Base-by-base conservation (phyloP, 1,140 invertebrate species). In the Homalodisca vitripennis region DNA sequence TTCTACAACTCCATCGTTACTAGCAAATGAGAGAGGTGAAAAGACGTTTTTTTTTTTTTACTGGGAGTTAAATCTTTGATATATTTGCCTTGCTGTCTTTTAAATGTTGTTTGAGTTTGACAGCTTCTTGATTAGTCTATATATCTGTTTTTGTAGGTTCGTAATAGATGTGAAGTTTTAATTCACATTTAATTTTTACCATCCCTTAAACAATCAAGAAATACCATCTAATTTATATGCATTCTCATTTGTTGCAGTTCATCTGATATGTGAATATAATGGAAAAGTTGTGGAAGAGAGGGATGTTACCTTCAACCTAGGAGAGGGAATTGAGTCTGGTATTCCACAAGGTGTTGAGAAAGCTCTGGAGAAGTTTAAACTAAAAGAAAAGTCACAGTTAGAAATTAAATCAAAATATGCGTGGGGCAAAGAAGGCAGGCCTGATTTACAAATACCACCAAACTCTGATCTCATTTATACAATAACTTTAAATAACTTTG, bases 301-400 rank as follows among this genome's bases (percentile, higher is more conserved):
- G 75, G 88, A 94, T 72, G 84, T 96, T 0, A 85, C 87, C 48
- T 98, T 98, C 79, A 79, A 80, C 34, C 80, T 98, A n/a, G 95
- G 95, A 0, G 96, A 98, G 81, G 95, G 92, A 22, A 83, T 80
- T 64, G 89, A 92, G 68, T 78, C 79, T 48, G 88, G 88, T 70
- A 80, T 99, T 20, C 85, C 93, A 22, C 84, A 88, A 46, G 97
- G 95, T 1, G 77, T 99, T 20, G 97, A 99, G 79, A 83, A 84
- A 71, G 94, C 93, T 0, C 74, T 98, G 0, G 85, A 89, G 71
- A 92, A 89, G 76, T 95, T 99, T 78, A 90, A 88, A 72, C 86
- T 87, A 71, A 88, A 87, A 3, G 96, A 99, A 81, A 91, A 87
- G 68, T 92, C 93, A 1, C 80, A 80, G 55, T 75, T 98, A 6